Percentiles rank a stretch among this genome's conserved stretches.
These are phyloP conservation scores for Campoletis sonorensis DNA, from an alignment of 1,140 invertebrate genomes.

Conservation along the genomic window DNA sequence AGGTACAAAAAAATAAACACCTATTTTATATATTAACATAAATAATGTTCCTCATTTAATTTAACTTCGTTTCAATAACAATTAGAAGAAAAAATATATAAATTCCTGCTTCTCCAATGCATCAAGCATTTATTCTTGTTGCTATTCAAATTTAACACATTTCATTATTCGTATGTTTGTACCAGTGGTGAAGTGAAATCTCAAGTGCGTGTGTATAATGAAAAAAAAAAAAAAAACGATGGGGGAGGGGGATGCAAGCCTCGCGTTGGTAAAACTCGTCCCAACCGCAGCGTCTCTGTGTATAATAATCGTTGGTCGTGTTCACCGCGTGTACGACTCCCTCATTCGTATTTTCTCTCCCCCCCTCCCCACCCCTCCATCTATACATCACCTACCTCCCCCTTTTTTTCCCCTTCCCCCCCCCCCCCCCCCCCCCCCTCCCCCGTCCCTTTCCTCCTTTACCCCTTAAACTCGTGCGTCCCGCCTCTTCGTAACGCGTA, in stretches of 20 bases:
- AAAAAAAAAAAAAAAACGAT: background rate
- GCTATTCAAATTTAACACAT: background rate
- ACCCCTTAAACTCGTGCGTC: background rate
- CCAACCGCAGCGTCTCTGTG: slow-evolving; percentile 1
- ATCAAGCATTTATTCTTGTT: background rate
- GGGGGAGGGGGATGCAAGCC: background rate
- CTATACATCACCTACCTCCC: background rate
- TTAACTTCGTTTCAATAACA: background rate
- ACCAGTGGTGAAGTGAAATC: background rate
- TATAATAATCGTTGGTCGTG: slow-evolving; percentile 5
- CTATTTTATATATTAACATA: background rate
- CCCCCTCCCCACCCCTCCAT: background rate
- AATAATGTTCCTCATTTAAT: background rate
- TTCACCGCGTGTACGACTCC: slow-evolving; percentile 25
- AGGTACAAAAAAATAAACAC: slow-evolving; percentile 15
- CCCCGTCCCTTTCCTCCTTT: too few species aligned
- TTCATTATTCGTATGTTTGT: background rate
- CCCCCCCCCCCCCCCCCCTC: too few species aligned
- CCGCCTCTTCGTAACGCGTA: background rate
- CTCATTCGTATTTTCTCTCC: background rate
- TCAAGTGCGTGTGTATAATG: background rate
- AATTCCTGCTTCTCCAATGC: background rate
- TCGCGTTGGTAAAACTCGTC: slow-evolving; percentile 18
- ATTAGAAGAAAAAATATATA: background rate
- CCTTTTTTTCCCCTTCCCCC: background rate